A percentile compares a stretch with the other conserved stretches of the same genome.
phyloP scores from a whole-genome alignment of 92 coral and sea anemone species.

The Anthopleura xanthogrammica region DNA sequence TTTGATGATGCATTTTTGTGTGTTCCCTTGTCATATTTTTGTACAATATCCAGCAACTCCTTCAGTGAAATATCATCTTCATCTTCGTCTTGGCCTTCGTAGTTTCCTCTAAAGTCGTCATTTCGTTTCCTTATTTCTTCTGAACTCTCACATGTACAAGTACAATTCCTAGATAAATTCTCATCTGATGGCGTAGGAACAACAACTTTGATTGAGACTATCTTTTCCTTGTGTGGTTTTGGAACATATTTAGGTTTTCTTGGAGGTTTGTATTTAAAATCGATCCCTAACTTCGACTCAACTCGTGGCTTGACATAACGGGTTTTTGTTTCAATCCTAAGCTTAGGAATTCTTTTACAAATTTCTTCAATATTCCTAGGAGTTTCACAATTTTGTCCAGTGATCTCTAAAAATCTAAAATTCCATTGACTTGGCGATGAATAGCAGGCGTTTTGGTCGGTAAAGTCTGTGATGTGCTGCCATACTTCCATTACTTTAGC shows the following conservation, averaged over 20 bases:
- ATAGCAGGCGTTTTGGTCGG: slow-evolving; percentile 20
- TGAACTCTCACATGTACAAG: slow-evolving; percentile 52
- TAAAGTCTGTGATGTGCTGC: slow-evolving; percentile 32
- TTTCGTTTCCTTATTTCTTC: neutral
- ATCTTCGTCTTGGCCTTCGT: slow-evolving; percentile 5
- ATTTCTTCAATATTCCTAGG: slow-evolving; percentile 39
- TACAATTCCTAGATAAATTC: slow-evolving; percentile 53
- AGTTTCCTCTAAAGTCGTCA: neutral
- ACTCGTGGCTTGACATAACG: slow-evolving; percentile 32
- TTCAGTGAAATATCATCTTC: slow-evolving; percentile 30
- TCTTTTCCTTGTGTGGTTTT: slow-evolving; percentile 37
- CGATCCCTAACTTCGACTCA: slow-evolving; percentile 20
- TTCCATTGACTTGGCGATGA: slow-evolving; percentile 45
- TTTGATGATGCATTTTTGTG: slow-evolving; percentile 11
- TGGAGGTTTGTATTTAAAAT: slow-evolving; percentile 10
- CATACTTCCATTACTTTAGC: slow-evolving; percentile 31
- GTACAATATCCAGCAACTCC: slow-evolving; percentile 38
- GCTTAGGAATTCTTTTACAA: slow-evolving; percentile 51
- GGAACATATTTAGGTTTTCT: slow-evolving; percentile 24
- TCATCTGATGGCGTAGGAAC: slow-evolving; percentile 31
- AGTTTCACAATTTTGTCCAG: slow-evolving; percentile 40
- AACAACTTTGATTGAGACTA: slow-evolving; percentile 39
- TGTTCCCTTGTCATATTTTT: slow-evolving; percentile 24
- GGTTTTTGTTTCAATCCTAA: slow-evolving; percentile 38
- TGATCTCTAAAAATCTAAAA: slow-evolving; percentile 61